Evolutionary conservation across 1,140 invertebrate species (phyloP), one percentile per base, ranked within the genome.

Genomic region (Rhyzopertha dominica): DNA sequence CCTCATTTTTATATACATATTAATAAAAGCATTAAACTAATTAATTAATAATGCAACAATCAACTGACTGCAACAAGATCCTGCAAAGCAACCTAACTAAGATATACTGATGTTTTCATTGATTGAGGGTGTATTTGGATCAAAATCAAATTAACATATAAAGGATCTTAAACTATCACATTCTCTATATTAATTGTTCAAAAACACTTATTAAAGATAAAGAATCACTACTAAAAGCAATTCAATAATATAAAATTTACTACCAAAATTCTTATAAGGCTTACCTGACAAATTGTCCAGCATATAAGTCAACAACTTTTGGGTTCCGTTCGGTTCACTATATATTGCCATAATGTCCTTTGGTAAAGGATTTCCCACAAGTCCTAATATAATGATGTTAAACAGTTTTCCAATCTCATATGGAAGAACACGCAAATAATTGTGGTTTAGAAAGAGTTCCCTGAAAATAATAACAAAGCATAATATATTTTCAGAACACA

Each of bases 401-500:
- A 98, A 99, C 49, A 99, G 79, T 72, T 95, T 96, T 51, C 96
- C 96, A 57, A 99, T 77, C 72, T 98, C 95, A 71, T 90, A 97
- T 2, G 96, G 96, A 59, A 99, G 75, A 51, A 87, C 82, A 35
- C 94, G 79, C 49, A 99, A 76, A 63, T 84, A 85, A 74, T 99
- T 99, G 73, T 98, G 85, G 69, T 90, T 91, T 39, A 98, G 75
- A 58, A 93, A 79, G 53, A 99, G 77, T 73, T 98, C 95, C 71
- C 90, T 90, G 72, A 14, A 81, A 81, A 43, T 51, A 47, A 56
- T 58, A 61, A 50, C 47, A 32, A 14, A 4, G 25, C 22, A 37
- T n/a, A n/a, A n/a, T n/a, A n/a, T n/a, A n/a, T 7, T 31, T 7
- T 31, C 16, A 5, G 30, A 12, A 8, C n/a, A 12, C 16, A 13